Conservation (phyloP, 1,140 invertebrate genomes). For the Leptinotarsa texana region DNA sequence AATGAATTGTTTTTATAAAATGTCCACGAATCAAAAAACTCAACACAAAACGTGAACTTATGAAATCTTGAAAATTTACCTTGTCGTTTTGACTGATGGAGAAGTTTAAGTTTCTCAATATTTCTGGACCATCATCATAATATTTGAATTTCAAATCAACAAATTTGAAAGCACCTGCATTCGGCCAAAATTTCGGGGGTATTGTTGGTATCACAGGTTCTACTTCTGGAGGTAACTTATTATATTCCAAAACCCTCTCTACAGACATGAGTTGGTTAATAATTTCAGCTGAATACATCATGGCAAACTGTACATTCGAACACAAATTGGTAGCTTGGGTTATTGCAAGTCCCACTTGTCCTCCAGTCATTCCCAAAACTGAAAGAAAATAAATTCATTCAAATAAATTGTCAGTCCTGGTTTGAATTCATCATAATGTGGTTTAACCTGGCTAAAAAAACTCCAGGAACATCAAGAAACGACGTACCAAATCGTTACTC, state of each 20-base stretch:
- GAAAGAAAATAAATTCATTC: background rate
- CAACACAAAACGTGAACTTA: background rate
- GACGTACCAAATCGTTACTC: no score
- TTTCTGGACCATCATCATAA: slow-evolving; percentile 57
- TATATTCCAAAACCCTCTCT: slow-evolving; percentile 77
- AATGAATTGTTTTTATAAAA: background rate
- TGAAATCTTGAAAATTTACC: slow-evolving; percentile 59
- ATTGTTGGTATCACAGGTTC: slow-evolving; percentile 56
- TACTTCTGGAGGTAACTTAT: slow-evolving; percentile 62
- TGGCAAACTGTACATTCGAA: slow-evolving; percentile 69
- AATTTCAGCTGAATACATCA: slow-evolving; percentile 74
- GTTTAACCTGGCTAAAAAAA: no score
- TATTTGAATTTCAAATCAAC: slow-evolving; percentile 61
- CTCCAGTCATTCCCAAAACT: slow-evolving; percentile 12
- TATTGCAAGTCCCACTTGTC: slow-evolving; percentile 62
- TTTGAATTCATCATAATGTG: no score
- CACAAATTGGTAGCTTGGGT: slow-evolving; percentile 61
- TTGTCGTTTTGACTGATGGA: slow-evolving; percentile 72
- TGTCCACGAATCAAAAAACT: no score
- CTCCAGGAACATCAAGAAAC: no score
- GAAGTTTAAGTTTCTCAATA: slow-evolving; percentile 64
- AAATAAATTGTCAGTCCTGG: no score
- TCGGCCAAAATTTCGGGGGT: slow-evolving; percentile 53
- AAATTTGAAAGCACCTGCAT: slow-evolving; percentile 57
- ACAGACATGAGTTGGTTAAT: slow-evolving; percentile 80